Base-by-base conservation (phyloP, 2,888 invertebrate species). In the Sthenelais limicola region DNA sequence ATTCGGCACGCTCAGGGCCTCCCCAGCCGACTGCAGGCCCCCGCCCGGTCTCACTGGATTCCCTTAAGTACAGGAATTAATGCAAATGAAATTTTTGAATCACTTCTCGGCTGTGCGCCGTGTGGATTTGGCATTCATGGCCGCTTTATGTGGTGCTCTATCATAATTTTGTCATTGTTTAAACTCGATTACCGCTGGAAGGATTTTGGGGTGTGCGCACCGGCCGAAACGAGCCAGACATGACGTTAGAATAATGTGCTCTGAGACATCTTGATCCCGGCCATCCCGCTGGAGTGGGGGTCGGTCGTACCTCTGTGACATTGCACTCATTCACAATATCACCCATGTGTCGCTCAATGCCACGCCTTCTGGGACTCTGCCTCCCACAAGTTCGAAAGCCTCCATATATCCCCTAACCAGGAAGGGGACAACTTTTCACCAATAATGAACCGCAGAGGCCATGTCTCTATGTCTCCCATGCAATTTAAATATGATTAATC, bases 81-180 rank as follows among this genome's bases (percentile, higher is more conserved):
- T 70, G 70, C 70, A 70, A 70, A 70, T 70, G 70, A 70, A 70
- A 70, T 70, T 70, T 70, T 70, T 70, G 70, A 70, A 70, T 70
- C 51, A 70, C 38, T 70, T 70, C 51, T 54, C 54, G 43, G 70
- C 49, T 70, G 38, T 38, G 56, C 33, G 70, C 52, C 43, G 52
- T 32, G 54, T 32, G 70, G 52, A 51, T 54, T 52, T 54, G 70
- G 24, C 51, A 70, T 70, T 70, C 70, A 70, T 70, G 33, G 51
- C n/a, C 51, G 24, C 52, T 70, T 70, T 70, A 70, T 54, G 54
- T 28, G 54, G 56, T 70, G 56, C 70, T 70, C 70, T 70, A 54
- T 70, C 70, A 70, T 70, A 70, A 70, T 70, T 70, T 70, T 70
- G 70, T 70, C 70, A 70, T 70, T 70, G 70, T 70, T 70, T 70